Evolutionary conservation across 2,113 vertebrate genomes (phyloP).

Genomic region (Fregetta grallaria): DNA sequence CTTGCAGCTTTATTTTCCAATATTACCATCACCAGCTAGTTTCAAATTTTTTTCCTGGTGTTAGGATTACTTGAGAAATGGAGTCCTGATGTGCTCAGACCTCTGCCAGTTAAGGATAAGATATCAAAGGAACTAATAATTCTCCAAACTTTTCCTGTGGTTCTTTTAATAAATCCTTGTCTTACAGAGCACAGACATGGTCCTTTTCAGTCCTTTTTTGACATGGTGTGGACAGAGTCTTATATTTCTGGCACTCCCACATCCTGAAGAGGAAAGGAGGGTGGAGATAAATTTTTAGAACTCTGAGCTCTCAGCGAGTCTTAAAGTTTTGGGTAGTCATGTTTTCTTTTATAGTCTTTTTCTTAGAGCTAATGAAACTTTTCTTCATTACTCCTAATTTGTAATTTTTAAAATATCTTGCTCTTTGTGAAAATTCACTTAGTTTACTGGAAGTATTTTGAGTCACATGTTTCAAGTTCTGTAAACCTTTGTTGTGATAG

Average conservation of each 20-base stretch:
- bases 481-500: neutral
- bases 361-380: neutral
- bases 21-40: neutral
- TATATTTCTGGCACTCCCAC: neutral
- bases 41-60: neutral
- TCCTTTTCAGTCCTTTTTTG: neutral
- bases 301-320: neutral
- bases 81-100: neutral
- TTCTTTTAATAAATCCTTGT: neutral
- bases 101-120: neutral
- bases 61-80: neutral
- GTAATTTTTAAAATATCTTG: neutral
- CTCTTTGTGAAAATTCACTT: neutral
- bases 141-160: neutral
- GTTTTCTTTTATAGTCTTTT: neutral
- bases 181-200: neutral
- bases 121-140: neutral
- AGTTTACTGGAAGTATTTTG: neutral
- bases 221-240: neutral
- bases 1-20: neutral
- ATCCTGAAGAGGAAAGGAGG: neutral
- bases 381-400: neutral
- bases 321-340: neutral
- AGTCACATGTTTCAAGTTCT: neutral
- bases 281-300: neutral